Conservation (phyloP, 2,797 vertebrate genomes). For the Helostoma temminkii region DNA sequence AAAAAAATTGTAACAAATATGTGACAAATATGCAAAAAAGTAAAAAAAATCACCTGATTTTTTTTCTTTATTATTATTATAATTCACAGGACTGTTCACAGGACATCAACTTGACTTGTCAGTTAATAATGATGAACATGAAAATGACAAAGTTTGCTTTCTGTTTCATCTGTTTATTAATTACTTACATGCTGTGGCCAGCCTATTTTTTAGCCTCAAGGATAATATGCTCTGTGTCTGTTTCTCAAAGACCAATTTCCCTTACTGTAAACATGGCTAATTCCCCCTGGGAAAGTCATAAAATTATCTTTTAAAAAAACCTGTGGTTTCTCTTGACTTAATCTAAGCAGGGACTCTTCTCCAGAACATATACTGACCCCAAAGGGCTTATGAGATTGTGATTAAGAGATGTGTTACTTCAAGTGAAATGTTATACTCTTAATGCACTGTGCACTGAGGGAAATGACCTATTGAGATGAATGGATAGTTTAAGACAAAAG, state of each 20-base stretch:
- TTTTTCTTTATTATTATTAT: too few relatives aligned
- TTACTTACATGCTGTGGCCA: conserved; percentile 31
- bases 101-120: conserved; percentile 35
- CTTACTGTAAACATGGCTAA: conserved; percentile 72
- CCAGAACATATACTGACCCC: conserved; percentile 46
- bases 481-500: conserved; percentile 39
- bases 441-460: conserved; percentile 27
- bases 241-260: conserved; percentile 66
- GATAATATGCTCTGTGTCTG: conserved; percentile 30
- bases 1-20: too few relatives aligned
- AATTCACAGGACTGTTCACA: too few relatives aligned
- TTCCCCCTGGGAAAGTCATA: conserved; percentile 65
- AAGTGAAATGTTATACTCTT: conserved; percentile 30
- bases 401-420: conserved; percentile 40
- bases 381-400: conserved; percentile 37
- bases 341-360: conserved; percentile 41
- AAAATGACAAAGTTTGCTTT: conserved; percentile 46
- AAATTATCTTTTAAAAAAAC: conserved; percentile 61
- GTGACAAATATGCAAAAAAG: too few relatives aligned
- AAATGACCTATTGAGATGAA: conserved; percentile 48
- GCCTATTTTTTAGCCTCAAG: conserved; percentile 34
- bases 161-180: conserved; percentile 33
- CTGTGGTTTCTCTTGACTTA: conserved; percentile 56
- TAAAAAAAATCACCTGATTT: too few relatives aligned
- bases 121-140: conserved; percentile 46